These are phyloP conservation scores for Ametastegia equiseti DNA, from an alignment of 2,888 invertebrate genomes.

Conservation along the genomic window DNA sequence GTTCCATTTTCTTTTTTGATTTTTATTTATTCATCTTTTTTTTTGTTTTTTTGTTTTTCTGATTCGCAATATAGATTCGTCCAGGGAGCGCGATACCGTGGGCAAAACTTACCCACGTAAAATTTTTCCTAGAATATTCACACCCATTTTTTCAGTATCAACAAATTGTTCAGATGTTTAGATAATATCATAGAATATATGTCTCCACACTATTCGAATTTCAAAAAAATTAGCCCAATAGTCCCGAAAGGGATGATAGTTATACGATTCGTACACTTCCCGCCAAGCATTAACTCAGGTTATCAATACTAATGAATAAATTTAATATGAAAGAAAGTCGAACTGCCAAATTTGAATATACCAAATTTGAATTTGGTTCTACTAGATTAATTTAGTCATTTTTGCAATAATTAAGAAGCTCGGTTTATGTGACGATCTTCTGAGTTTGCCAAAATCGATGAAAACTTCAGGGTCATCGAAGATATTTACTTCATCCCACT, in stretches of 20 bases:
- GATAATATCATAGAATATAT: background rate
- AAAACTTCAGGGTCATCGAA: no score
- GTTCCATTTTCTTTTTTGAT: background rate
- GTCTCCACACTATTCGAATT: background rate
- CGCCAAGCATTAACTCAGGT: no score
- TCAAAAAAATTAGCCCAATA: background rate
- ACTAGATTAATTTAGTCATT: no score
- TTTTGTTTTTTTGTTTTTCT: background rate
- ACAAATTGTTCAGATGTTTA: background rate
- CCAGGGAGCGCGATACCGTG: background rate
- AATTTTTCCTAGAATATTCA: background rate
- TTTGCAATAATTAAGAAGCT: no score
- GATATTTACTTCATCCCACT: background rate
- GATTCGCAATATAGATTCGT: background rate
- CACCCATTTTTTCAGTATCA: background rate
- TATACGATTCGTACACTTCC: no score
- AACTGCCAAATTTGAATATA: no score
- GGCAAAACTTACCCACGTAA: background rate
- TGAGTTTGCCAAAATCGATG: no score
- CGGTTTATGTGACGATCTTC: no score
- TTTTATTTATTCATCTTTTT: background rate
- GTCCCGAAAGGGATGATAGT: no score
- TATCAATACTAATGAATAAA: no score
- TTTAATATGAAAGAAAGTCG: no score
- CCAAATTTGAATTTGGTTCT: no score